Base-by-base conservation (phyloP, 1,140 invertebrate genomes). In the Drusus annulatus region DNA sequence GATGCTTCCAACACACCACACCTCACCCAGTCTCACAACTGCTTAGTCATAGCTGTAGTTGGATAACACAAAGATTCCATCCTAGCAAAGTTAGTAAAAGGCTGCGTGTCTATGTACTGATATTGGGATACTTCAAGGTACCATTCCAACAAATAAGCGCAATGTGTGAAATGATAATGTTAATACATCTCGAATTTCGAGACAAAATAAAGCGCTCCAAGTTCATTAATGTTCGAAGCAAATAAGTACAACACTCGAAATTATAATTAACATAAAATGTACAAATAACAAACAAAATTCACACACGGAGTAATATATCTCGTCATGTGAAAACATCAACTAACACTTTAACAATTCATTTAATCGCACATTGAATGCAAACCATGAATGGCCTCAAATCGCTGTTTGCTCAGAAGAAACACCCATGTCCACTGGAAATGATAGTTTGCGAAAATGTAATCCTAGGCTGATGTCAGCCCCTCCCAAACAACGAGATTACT, bases 171-270 rank as follows among this genome's bases (percentile, higher is more conserved):
- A 51, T 15, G 68, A 50, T 71, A 51, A 71, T 25, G 5, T 28
- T 28, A 28, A 28, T 28, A 71, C 68, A 21, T 50, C 68, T 71
- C 68, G 19, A 50, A 51, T 25, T 51, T 51, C 0, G 16, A 31
- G 17, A 17, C 21, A 52, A 28, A 45, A 28, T 52, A 74, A 74
- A 74, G 73, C 73, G 5, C 74, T 76, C 6, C 28, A 16, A 54
- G 23, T 13, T 74, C 71, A 71, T 52, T 76, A 76, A 19, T 63
- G 74, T 21, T 62, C 58, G 16, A 63, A 76, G 56, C 60, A 63
- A 76, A 76, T 76, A 76, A 76, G 74, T 76, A 76, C 74, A 63
- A 62, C 74, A 62, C 74, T 76, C 28, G 4, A 76, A 23, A 31
- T 36, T 71, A 71, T 51, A 71, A 71, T 71, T 54, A 71, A 71